A percentile compares a stretch with the other conserved stretches of the same genome.
Conservation (phyloP, 2,113 vertebrate genomes). For the zebrafish (Danio rerio) region DNA sequence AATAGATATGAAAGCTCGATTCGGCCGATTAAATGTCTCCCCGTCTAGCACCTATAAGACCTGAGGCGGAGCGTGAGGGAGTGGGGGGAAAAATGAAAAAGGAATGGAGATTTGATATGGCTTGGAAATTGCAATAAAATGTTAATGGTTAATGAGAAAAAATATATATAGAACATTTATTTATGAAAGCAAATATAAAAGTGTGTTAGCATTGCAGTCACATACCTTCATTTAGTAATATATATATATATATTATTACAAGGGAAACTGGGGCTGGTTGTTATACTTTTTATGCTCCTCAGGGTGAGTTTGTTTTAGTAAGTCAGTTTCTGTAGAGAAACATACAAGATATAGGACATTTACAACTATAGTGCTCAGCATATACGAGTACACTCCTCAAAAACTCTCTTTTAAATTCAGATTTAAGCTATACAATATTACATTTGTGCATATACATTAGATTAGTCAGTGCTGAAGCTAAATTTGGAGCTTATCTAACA, state of each 20-base stretch:
- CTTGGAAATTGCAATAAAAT: conserved; percentile 40
- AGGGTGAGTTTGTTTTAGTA: background rate
- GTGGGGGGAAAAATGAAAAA: conserved; percentile 31
- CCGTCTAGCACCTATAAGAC: conserved; percentile 86
- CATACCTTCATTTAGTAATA: background rate
- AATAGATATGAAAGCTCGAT: conserved; percentile 95
- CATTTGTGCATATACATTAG: no score
- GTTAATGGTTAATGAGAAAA: conserved; percentile 35
- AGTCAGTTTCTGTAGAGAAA: background rate
- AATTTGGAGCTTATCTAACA: no score
- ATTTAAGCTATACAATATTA: no score
- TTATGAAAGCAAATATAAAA: background rate
- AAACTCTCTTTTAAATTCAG: no score
- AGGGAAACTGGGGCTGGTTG: background rate
- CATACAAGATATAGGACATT: background rate
- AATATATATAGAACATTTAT: conserved; percentile 15
- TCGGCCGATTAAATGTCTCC: conserved; percentile 93
- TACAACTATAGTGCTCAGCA: background rate
- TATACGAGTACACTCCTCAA: no score
- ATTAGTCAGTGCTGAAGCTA: no score
- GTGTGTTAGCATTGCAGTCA: background rate
- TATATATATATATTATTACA: background rate
- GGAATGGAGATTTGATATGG: conserved; percentile 70
- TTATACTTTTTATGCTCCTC: background rate
- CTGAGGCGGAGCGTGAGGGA: conserved; percentile 67